Conservation (phyloP, 2,797 vertebrate genomes). For the Selene dorsalis region DNA sequence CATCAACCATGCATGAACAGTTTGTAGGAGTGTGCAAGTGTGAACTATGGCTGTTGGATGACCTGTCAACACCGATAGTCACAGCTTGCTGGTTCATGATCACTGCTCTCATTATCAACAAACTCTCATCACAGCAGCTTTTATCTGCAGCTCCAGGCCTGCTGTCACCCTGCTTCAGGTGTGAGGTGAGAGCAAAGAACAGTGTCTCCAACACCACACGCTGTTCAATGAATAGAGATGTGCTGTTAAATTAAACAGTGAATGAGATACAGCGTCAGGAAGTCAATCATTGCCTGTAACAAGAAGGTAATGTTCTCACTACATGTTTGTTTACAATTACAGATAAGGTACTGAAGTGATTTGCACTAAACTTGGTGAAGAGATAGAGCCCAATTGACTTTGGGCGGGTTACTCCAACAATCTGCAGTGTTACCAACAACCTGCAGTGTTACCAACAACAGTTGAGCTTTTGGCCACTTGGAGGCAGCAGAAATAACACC, state of each 20-base stretch:
- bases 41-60: conserved; percentile 60
- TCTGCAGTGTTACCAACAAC: background rate
- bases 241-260: background rate
- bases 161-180: conserved; percentile 70
- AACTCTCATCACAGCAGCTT: conserved; percentile 71
- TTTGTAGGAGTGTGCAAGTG: conserved; percentile 40
- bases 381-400: background rate
- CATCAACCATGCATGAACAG: conserved; percentile 38
- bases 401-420: background rate
- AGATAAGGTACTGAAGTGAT: background rate
- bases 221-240: conserved; percentile 18
- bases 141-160: conserved; percentile 65
- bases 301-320: background rate
- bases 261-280: background rate
- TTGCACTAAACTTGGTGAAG: background rate
- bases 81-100: conserved; percentile 63
- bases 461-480: background rate
- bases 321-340: background rate
- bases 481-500: background rate
- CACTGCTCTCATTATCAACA: conserved; percentile 73
- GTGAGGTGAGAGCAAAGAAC: conserved; percentile 52
- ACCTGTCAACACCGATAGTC: conserved; percentile 72
- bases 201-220: conserved; percentile 34
- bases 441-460: background rate
- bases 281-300: background rate